These are phyloP conservation scores for Dicentrarchus labrax DNA, from an alignment of 2,113 vertebrate genomes.

Conservation along the genomic window DNA sequence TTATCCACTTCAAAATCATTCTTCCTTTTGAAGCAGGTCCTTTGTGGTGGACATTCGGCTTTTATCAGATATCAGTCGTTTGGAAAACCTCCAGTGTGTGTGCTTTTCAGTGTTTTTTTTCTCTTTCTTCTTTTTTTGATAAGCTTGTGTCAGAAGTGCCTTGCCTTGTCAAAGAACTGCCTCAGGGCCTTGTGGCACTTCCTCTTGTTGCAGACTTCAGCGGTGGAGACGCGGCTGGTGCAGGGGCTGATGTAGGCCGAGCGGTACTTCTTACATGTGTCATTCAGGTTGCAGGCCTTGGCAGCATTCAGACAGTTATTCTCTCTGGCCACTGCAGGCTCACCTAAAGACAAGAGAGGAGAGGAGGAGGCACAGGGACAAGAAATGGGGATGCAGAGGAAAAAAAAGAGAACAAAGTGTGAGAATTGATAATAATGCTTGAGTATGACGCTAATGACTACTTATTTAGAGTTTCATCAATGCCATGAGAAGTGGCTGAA, in stretches of 20 bases:
- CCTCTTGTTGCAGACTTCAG: conserved; percentile 96
- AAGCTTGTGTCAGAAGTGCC: conserved; percentile 21
- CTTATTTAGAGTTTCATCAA: background rate
- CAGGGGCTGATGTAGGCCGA: conserved; percentile 98
- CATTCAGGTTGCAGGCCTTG: conserved; percentile 98
- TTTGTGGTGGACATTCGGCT: conserved; percentile 34
- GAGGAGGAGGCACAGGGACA: background rate
- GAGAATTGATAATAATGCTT: background rate
- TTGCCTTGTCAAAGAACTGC: conserved; percentile 97
- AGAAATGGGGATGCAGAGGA: background rate
- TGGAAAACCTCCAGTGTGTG: conserved; percentile 30
- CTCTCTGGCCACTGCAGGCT: conserved; percentile 91
- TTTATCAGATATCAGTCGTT: conserved; percentile 46
- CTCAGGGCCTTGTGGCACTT: conserved; percentile 98
- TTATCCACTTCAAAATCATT: conserved; percentile 35
- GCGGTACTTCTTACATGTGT: conserved; percentile 98
- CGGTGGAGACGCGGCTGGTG: conserved; percentile 93
- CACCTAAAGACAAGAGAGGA: conserved; percentile 78
- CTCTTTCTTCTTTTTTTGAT: background rate
- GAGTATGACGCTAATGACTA: too few species aligned
- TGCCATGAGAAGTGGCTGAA: too few species aligned
- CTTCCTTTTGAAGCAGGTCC: conserved; percentile 10
- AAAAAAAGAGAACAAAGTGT: background rate
- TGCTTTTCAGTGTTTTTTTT: background rate
- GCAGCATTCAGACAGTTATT: conserved; percentile 98